Base-by-base conservation (phyloP, 2,113 vertebrate genomes). In the Alouatta palliata region DNA sequence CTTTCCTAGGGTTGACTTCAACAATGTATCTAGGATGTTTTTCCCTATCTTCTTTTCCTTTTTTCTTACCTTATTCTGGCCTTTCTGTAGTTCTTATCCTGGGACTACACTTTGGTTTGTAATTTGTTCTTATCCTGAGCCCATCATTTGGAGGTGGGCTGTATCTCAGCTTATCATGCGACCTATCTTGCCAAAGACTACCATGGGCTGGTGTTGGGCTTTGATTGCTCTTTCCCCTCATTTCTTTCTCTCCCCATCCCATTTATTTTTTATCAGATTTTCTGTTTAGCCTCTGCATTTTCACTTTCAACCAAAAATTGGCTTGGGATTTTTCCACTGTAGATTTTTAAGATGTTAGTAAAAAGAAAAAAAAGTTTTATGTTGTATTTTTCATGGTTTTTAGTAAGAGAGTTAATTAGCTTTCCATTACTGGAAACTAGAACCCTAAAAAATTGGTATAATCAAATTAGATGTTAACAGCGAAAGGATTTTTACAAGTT, bases 341-440 rank as follows among this genome's bases (percentile, higher is more conserved):
- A 77, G 40, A 25, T 27, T 90, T 66, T 86, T 93, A 97, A 93
- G 56, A 58, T 90, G 17, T 20, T 81, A 86, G n/a, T 75, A 30
- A 86, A 21, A 56, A 91, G 76, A 49, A n/a, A 61, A 61, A 61
- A 64, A 64, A 64, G 5, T 64, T 64, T 30, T 30, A 64, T 64
- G 61, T 64, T 64, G 27, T 64, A 80, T 64, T 89, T 94, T 91
- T 92, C 43, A 90, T 95, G 47, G 73, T 66, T 45, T 76, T 76
- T 76, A 80, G 49, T 27, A 81, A 83, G 13, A 87, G 25, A 14
- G 47, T 73, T 71, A 85, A 43, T 73, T 54, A 66, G 32, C 10
- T 77, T 5, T 37, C 32, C 23, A 79, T 90, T 73, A 66, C 16
- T n/a, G 30, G 40, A 89, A 89, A 45, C 40, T 6, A 23, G 70